phyloP scores from a whole-genome alignment of 2,113 vertebrate species.

The Phrynosoma platyrhinos region DNA sequence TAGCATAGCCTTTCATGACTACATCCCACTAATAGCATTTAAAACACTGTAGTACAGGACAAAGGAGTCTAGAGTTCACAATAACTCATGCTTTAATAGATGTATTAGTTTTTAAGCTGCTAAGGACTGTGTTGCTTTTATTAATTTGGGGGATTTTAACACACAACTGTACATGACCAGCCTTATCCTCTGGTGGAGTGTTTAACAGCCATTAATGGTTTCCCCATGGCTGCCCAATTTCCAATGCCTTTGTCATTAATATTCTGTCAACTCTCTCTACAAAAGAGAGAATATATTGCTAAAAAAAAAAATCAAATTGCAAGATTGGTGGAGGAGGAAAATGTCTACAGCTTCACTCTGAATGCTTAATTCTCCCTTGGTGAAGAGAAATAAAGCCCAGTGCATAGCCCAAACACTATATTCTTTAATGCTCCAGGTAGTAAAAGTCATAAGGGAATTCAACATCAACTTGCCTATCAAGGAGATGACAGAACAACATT shows the following conservation, averaged over 20 bases:
- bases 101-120: neutral
- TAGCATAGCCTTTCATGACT: neutral
- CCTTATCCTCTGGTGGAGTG: neutral
- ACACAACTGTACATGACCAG: neutral
- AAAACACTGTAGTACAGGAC: neutral
- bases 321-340: neutral
- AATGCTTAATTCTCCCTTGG: neutral
- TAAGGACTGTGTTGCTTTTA: neutral
- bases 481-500: conserved; percentile 16
- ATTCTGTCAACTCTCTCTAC: neutral
- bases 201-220: neutral
- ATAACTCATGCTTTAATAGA: neutral
- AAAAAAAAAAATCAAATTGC: neutral
- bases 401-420: conserved; percentile 2
- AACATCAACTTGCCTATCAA: conserved; percentile 36
- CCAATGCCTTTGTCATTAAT: neutral
- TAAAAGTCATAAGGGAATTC: conserved; percentile 14
- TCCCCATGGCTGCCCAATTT: neutral
- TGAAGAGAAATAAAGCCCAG: neutral
- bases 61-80: neutral
- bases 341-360: conserved; percentile 19
- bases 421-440: conserved; percentile 11
- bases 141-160: conserved; percentile 3
- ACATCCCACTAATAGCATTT: neutral
- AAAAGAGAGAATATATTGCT: neutral